phyloP scores from a whole-genome alignment of 2,888 invertebrate species.

The Eupithecia dodoneata region DNA sequence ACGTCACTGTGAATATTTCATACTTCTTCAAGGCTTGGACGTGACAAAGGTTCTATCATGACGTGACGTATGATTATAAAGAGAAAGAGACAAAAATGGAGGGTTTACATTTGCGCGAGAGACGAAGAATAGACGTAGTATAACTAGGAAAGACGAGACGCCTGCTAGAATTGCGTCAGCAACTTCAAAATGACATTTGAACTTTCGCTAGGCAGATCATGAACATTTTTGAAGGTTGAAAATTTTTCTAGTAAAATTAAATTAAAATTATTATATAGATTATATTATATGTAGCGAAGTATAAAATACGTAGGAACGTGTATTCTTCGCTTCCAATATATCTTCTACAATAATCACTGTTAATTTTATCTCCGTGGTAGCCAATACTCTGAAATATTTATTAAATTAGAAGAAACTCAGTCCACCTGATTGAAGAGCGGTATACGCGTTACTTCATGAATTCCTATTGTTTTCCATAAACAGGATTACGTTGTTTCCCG shows the following conservation, averaged over 20 bases:
- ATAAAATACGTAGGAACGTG: no score
- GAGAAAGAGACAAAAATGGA: neutral
- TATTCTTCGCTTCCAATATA: no score
- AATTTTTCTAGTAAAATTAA: no score
- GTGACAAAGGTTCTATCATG: conserved; percentile 36
- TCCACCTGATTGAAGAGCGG: conserved; percentile 17
- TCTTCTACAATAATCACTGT: neutral
- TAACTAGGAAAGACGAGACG: neutral
- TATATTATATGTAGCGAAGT: no score
- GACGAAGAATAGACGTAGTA: neutral
- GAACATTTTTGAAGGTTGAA: neutral
- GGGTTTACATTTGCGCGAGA: neutral
- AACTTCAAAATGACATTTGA: neutral
- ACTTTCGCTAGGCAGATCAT: neutral
- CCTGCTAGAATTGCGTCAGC: neutral
- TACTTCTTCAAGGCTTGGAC: conserved; percentile 53
- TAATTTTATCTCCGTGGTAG: neutral
- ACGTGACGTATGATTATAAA: neutral
- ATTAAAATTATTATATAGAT: no score
- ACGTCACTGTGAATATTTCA: conserved; percentile 77
- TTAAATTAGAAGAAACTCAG: neutral
- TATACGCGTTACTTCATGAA: conserved; percentile 35
- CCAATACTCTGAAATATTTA: neutral
- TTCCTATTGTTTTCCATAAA: conserved; percentile 43
- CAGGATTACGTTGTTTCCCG: conserved; percentile 40